Evolutionary conservation across 2,888 invertebrate genomes (phyloP).

Genomic region (Megaustenia siamemsis): DNA sequence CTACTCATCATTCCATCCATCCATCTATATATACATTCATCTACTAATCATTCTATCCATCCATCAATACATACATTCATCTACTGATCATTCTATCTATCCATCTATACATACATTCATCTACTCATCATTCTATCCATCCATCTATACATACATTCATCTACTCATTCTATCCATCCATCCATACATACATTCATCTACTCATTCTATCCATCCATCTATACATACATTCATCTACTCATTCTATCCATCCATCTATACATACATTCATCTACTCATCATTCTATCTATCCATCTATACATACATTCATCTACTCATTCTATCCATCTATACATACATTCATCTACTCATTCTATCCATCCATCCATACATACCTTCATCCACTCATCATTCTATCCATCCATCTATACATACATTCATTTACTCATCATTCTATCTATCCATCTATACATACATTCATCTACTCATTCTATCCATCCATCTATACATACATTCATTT

Average conservation of each 20-base stretch:
- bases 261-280: not conserved
- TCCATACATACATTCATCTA: too few species aligned
- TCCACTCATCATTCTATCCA: too few species aligned
- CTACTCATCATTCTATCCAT: not conserved
- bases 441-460: not conserved
- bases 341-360: not conserved
- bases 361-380: too few species aligned
- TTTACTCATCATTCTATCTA: not conserved
- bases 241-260: slow-evolving; percentile 12
- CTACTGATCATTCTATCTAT: not conserved
- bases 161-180: not conserved
- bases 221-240: too few species aligned
- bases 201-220: slow-evolving; percentile 7
- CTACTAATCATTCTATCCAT: too few species aligned
- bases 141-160: too few species aligned
- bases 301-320: not conserved
- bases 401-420: not conserved
- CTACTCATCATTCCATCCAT: not conserved
- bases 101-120: not conserved
- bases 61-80: not conserved
- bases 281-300: not conserved
- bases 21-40: too few species aligned
- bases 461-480: not conserved
- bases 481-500: too few species aligned
- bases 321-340: not conserved